A percentile compares a stretch with the other conserved stretches of the same genome.
Evolutionary conservation across 2,888 invertebrate genomes (phyloP).

Genomic region (Nemotelus nigrinus): DNA sequence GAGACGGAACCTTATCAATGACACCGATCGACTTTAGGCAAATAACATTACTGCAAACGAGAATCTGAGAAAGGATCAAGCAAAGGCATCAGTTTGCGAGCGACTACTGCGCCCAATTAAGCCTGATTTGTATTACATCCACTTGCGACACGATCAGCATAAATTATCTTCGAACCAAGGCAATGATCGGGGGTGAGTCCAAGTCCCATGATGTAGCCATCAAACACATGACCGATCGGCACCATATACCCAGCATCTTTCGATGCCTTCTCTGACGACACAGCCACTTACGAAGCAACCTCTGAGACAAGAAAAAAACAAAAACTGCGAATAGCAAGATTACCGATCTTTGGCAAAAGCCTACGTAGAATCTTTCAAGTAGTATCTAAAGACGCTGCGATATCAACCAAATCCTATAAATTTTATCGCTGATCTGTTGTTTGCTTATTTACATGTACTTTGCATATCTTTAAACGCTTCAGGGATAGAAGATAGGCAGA

Average conservation of each 20-base stretch:
- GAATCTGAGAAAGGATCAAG: constrained; percentile 21
- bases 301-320: neutral
- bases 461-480: constrained; percentile 46
- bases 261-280: no score
- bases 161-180: constrained; percentile 46
- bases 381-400: constrained; percentile 17
- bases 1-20: constrained; percentile 38
- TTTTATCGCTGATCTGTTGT: constrained; percentile 50
- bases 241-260: neutral
- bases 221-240: constrained; percentile 38
- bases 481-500: constrained; percentile 28
- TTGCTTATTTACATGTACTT: constrained; percentile 50
- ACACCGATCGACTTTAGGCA: constrained; percentile 47
- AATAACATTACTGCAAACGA: constrained; percentile 39
- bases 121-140: constrained; percentile 46
- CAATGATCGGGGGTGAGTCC: constrained; percentile 46
- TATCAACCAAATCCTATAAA: constrained; percentile 50
- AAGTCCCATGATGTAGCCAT: constrained; percentile 37
- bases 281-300: neutral
- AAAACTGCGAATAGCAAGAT: constrained; percentile 15
- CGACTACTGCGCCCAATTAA: constrained; percentile 47
- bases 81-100: constrained; percentile 41
- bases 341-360: constrained; percentile 30
- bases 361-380: constrained; percentile 2
- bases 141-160: constrained; percentile 47